A percentile compares a stretch with the other conserved stretches of the same genome.
These are phyloP conservation scores for Alviniconcha strummeri DNA, from an alignment of 2,888 invertebrate species.

Conservation along the genomic window DNA sequence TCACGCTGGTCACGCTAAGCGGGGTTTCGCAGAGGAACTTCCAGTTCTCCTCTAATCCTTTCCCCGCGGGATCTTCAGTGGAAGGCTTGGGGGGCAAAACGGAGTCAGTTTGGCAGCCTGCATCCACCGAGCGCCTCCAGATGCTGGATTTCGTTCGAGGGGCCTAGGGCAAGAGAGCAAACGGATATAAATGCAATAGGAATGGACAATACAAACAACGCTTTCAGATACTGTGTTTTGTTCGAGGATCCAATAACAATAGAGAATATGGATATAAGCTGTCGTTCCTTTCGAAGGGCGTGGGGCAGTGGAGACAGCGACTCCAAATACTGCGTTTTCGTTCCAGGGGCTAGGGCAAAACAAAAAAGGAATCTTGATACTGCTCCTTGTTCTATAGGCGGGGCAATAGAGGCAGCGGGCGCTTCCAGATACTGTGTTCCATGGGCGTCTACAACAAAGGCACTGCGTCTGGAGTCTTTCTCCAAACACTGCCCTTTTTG, in stretches of 20 bases:
- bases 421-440: too few species aligned
- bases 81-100: not conserved
- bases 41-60: not conserved
- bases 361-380: too few species aligned
- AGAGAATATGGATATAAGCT: not conserved
- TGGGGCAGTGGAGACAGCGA: not conserved
- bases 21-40: not conserved
- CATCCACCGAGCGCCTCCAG: not conserved
- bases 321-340: too few species aligned
- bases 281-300: not conserved
- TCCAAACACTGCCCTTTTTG: too few species aligned
- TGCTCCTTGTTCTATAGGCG: too few species aligned
- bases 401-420: too few species aligned
- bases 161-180: not conserved
- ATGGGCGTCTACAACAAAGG: too few species aligned
- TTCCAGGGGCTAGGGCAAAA: too few species aligned
- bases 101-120: constrained; percentile 9
- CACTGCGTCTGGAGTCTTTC: too few species aligned
- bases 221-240: too few species aligned
- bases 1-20: not conserved
- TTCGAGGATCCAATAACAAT: not conserved
- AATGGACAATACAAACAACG: not conserved
- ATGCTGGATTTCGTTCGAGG: constrained; percentile 1
- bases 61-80: not conserved
- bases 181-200: not conserved